These are phyloP conservation scores for Tinea semifulvella DNA, from an alignment of 2,888 invertebrate genomes.

Conservation along the genomic window DNA sequence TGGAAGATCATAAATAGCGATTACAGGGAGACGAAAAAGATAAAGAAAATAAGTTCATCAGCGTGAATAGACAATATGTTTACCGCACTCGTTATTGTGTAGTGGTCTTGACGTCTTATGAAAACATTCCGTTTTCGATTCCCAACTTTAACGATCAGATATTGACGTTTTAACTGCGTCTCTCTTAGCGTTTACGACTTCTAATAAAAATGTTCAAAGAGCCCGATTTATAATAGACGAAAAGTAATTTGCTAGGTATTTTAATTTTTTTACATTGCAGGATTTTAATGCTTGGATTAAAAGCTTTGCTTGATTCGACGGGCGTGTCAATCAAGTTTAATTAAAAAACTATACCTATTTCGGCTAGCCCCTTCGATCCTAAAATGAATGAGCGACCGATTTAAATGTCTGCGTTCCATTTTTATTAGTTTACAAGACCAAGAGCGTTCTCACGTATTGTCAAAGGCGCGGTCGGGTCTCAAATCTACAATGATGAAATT, in stretches of 20 bases:
- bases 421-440: slow-evolving; percentile 32
- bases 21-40: slow-evolving; percentile 44
- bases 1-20: slow-evolving; percentile 38
- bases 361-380: slow-evolving; percentile 25
- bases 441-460: slow-evolving; percentile 45
- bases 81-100: slow-evolving; percentile 44
- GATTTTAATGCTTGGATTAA: slow-evolving; percentile 27
- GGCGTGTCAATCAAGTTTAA: slow-evolving; percentile 39
- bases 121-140: slow-evolving; percentile 59
- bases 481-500: slow-evolving; percentile 60
- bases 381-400: slow-evolving; percentile 30
- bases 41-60: slow-evolving; percentile 58
- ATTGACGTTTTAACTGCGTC: slow-evolving; percentile 59
- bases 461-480: slow-evolving; percentile 39
- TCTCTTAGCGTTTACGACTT: slow-evolving; percentile 49
- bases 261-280: slow-evolving; percentile 23
- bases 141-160: slow-evolving; percentile 54
- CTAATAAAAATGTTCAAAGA: slow-evolving; percentile 57
- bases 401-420: slow-evolving; percentile 35
- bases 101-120: slow-evolving; percentile 35
- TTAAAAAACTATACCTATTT: slow-evolving; percentile 25
- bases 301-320: slow-evolving; percentile 24
- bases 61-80: slow-evolving; percentile 52
- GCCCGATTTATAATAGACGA: slow-evolving; percentile 42
- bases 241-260: slow-evolving; percentile 37